phyloP scores from a whole-genome alignment of 2,797 vertebrate genomes.

The Lacerta bilineata region DNA sequence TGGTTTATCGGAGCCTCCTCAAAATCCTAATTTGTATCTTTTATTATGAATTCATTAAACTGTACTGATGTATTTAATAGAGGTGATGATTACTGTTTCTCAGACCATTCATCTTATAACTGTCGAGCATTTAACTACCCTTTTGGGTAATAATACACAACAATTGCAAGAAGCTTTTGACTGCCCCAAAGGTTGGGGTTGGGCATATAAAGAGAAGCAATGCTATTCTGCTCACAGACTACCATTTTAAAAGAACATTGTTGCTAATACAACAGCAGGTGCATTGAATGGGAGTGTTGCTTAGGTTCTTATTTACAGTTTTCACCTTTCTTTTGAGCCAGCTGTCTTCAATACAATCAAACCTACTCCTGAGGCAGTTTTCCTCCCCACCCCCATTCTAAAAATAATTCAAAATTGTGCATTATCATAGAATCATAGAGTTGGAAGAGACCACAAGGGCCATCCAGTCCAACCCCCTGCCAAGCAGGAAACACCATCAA shows the following conservation, averaged over 20 bases:
- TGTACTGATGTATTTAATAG: too few relatives aligned
- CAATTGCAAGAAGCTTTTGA: neutral
- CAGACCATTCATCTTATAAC: too few relatives aligned
- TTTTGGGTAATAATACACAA: neutral
- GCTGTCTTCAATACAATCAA: constrained; percentile 37
- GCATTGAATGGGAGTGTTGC: constrained; percentile 66
- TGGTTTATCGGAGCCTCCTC: too few relatives aligned
- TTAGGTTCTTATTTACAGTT: constrained; percentile 25
- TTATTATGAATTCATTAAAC: too few relatives aligned
- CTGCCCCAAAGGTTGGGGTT: neutral
- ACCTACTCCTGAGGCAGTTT: constrained; percentile 48
- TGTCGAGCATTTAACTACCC: neutral
- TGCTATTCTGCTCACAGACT: neutral
- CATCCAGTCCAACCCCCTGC: too few relatives aligned
- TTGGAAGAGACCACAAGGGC: too few relatives aligned
- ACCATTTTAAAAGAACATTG: constrained; percentile 53
- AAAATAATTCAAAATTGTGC: neutral
- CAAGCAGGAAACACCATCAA: too few relatives aligned
- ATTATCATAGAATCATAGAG: too few relatives aligned
- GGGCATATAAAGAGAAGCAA: neutral
- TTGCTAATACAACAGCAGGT: constrained; percentile 69
- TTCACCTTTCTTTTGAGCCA: constrained; percentile 52
- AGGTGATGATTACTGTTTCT: too few relatives aligned
- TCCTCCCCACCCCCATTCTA: neutral
- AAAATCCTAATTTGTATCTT: too few relatives aligned